Percentiles rank a stretch among this genome's conserved stretches.
Conservation (phyloP, 2,888 invertebrate species). For the Diloba caeruleocephala region DNA sequence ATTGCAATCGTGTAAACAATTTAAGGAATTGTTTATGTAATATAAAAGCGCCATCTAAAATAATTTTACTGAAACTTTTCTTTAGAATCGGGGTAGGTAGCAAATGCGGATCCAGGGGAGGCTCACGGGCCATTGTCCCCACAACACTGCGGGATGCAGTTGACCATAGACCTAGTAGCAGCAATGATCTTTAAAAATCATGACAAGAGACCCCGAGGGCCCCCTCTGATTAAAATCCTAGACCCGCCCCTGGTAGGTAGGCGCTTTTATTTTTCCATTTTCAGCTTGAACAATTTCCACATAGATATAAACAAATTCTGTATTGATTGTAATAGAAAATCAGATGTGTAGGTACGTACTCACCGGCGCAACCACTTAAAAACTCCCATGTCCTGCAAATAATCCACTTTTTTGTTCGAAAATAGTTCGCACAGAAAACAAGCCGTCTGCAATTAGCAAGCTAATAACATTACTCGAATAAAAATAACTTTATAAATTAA, state of each 20-base stretch:
- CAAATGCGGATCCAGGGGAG: too few relatives aligned
- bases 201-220: too few relatives aligned
- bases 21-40: neutral
- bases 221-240: too few relatives aligned
- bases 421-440: conserved; percentile 47
- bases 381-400: conserved; percentile 82
- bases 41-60: conserved; percentile 3
- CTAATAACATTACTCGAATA: conserved; percentile 47
- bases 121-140: too few relatives aligned
- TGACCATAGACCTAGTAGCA: too few relatives aligned
- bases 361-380: conserved; percentile 87
- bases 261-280: neutral
- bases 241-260: neutral
- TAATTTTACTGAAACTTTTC: neutral
- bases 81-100: neutral
- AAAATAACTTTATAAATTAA: conserved; percentile 63
- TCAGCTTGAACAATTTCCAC: neutral
- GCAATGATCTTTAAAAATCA: too few relatives aligned
- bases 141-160: too few relatives aligned
- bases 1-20: too few relatives aligned
- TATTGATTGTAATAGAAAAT: conserved; percentile 5
- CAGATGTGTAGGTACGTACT: conserved; percentile 59
- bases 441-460: conserved; percentile 49
- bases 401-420: conserved; percentile 74
- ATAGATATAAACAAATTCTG: neutral